Percentiles rank a stretch among this genome's conserved stretches.
Conservation (phyloP, 2,797 vertebrate species). For the Salmo trutta region DNA sequence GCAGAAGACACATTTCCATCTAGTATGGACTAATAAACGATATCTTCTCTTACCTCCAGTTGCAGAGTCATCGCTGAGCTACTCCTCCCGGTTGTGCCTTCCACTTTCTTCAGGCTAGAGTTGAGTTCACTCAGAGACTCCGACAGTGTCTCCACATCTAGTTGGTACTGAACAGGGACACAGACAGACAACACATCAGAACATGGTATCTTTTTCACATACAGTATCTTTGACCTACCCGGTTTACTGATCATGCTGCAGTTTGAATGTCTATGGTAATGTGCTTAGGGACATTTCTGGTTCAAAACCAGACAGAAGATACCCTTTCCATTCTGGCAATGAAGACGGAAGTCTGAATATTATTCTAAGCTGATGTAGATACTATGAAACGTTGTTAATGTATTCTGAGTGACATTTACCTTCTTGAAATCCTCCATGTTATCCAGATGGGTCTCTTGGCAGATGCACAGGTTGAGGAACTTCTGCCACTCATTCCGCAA, state of each 20-base stretch:
- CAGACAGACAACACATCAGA: not conserved
- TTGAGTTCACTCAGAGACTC: conserved; percentile 79
- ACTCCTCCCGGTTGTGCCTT: conserved; percentile 71
- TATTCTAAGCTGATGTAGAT: not conserved
- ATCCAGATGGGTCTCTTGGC: conserved; percentile 92
- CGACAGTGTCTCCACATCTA: conserved; percentile 83
- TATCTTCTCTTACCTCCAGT: conserved; percentile 75
- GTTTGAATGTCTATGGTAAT: not conserved
- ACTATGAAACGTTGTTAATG: not conserved
- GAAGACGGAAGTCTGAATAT: not conserved
- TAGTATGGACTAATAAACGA: no score
- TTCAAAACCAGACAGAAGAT: not conserved
- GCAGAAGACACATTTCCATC: no score
- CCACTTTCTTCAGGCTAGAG: conserved; percentile 78
- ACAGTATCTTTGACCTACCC: not conserved
- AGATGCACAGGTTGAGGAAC: conserved; percentile 96
- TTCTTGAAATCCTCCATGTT: conserved; percentile 86
- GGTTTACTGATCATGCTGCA: not conserved
- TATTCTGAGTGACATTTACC: conserved; percentile 65
- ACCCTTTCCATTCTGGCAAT: not conserved
- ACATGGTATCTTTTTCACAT: not conserved
- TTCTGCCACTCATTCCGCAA: conserved; percentile 92
- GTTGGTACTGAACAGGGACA: conserved; percentile 81
- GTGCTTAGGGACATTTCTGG: not conserved
- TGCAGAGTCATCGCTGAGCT: conserved; percentile 79